Evolutionary conservation across 2,113 vertebrate species (phyloP), one percentile per base, ranked within the genome.

Genomic region (Leiothrix lutea): DNA sequence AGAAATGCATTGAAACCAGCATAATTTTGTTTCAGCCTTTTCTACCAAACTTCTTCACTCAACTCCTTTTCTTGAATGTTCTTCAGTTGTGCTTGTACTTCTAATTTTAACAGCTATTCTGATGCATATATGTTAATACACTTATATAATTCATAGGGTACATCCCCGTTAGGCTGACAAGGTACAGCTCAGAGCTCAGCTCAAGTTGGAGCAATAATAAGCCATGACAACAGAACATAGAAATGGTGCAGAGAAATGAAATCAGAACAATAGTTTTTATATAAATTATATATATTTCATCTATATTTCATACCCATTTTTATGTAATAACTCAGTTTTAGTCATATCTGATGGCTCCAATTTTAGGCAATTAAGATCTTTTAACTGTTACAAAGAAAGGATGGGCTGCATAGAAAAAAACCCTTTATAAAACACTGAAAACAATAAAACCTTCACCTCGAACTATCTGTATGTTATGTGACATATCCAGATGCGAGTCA

Each of bases 51-150:
- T 87, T 36, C 61, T 79, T 78, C 48, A 60, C n/a, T 54, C 40
- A 84, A 28, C 42, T 88, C 31, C 6, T 91, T 65, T 47, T 70
- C 79, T 90, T 56, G 12, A 31, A 62, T 90, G 42, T 66, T 95
- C 51, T 60, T 84, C 67, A 42, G 60, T 54, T 95, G 60, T 44
- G 64, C 65, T 48, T n/a, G 51, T 60, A 31, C 54, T 90, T 88
- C 84, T 95, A 95, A 94, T 90, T 96, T 95, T 96, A 95, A 92
- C 79, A 86, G 51, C 72, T 80, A 74, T 88, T 96, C 80, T 93
- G 90, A 74, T 90, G 82, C 47, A 83, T 85, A 57, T 95, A 86
- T 88, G 85, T 88, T 92, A 95, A 95, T 66, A 88, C 54, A 80
- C 53, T 94, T 94, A 90, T 20, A 70, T 94, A 95, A 95, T 88